phyloP scores from a whole-genome alignment of 2,113 vertebrate genomes.

The Pogona vitticeps region DNA sequence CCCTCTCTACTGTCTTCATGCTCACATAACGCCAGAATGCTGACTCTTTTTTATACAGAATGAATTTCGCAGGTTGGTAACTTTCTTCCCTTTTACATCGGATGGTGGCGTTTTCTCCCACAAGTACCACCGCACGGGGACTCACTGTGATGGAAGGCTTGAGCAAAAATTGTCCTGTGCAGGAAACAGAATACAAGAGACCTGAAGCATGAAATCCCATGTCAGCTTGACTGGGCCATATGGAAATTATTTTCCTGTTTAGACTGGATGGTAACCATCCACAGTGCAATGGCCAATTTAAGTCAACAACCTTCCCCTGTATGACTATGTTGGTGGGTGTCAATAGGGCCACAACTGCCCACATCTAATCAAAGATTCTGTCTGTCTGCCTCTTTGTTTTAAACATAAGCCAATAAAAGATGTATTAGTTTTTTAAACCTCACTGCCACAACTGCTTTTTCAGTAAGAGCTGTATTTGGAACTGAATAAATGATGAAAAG shows the following conservation, averaged over 20 bases:
- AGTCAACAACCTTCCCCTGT: no score
- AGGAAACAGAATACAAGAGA: background rate
- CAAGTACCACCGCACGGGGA: background rate
- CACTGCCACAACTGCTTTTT: no score
- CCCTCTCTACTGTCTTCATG: fast-evolving
- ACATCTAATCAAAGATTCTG: no score
- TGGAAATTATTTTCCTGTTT: background rate
- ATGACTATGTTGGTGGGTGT: no score
- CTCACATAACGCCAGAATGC: fast-evolving
- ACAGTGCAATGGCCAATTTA: no score
- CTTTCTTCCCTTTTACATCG: background rate
- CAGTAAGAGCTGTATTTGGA: background rate
- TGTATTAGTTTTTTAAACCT: no score
- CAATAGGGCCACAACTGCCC: no score
- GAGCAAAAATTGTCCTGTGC: background rate
- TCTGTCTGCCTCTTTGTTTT: no score
- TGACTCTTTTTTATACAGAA: conserved; percentile 37
- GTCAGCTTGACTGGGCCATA: background rate
- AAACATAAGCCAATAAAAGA: no score
- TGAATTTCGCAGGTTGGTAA: fast-evolving
- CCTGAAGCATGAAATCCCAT: background rate
- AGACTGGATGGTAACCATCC: no score
- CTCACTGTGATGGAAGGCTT: background rate
- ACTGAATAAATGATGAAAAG: background rate
- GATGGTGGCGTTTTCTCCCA: background rate